phyloP scores from a whole-genome alignment of 2,113 vertebrate genomes.

The Pomatostomus ruficeps region DNA sequence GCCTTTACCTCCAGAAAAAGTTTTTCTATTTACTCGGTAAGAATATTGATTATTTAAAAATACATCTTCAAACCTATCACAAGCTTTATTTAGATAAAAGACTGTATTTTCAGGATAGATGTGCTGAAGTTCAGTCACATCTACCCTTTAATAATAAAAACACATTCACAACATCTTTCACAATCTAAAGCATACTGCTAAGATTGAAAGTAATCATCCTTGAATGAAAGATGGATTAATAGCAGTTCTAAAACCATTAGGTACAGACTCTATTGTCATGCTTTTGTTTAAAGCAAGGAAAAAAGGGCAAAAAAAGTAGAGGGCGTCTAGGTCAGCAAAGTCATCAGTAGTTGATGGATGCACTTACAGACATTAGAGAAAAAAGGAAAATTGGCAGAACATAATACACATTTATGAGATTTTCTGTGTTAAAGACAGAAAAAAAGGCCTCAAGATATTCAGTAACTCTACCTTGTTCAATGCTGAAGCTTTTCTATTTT shows the following conservation, averaged over 20 bases:
- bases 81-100: background rate
- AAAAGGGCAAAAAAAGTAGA: background rate
- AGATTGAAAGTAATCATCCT: slow-evolving; percentile 31
- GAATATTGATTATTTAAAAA: background rate
- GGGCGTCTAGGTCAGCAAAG: slow-evolving; percentile 28
- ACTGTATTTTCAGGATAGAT: background rate
- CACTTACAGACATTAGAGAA: background rate
- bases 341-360: slow-evolving; percentile 38
- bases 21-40: background rate
- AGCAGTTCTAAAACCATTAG: slow-evolving; percentile 34
- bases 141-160: background rate
- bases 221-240: slow-evolving; percentile 35
- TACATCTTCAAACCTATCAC: background rate
- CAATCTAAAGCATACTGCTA: background rate
- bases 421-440: background rate
- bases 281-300: slow-evolving; percentile 25
- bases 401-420: background rate
- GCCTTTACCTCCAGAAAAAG: background rate
- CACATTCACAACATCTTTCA: background rate
- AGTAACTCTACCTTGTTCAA: background rate
- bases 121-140: background rate
- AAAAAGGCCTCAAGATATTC: background rate
- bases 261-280: background rate
- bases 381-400: slow-evolving; percentile 19
- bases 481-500: slow-evolving; percentile 1